Base-by-base conservation (phyloP, 1,140 invertebrate species). In the Holotrichia oblita region DNA sequence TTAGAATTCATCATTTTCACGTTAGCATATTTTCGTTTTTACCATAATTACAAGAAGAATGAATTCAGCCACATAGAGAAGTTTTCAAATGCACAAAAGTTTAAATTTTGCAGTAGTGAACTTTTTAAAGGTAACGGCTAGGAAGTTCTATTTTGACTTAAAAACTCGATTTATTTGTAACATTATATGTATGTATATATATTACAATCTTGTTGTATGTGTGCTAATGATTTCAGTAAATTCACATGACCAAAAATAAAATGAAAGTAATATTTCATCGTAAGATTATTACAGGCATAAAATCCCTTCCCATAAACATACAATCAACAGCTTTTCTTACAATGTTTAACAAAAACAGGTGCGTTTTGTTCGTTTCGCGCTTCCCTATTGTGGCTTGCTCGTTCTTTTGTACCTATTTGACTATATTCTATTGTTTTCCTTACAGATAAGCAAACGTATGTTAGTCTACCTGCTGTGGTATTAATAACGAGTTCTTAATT, bases 401-500 rank as follows among this genome's bases (percentile, higher is more conserved):
- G 14, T 17, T 55, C 14, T 17, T 17, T 55, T 55, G 48, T 55
- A 55, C 48, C 14, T 55, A 55, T 55, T 55, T 55, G 48, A 55
- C 48, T 55, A 17, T 55, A 55, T 17, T 2, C 48, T 55, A 55
- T 55, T 55, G 48, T 55, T 55, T 3, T 17, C 14, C 48, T 6
- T 55, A 55, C 6, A 55, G 48, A 55, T 55, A 55, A 55, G 48
- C 48, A 55, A 55, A 55, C 48, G 17, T 55, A 55, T 17, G 48
- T 55, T 55, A 17, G 14, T 55, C 12, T 17, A 55, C 2, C 48
- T 17, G 48, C 12, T n/a, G 12, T 17, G 48, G 48, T 55, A 55
- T 55, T 55, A 55, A 55, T 55, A 17, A 55, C n/a, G 17, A 55
- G 48, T 55, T 55, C 48, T 55, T 55, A 55, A 55, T 55, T 55